Percentiles rank a stretch among this genome's conserved stretches.
Conservation (phyloP, 2,797 vertebrate species). For the Peromyscus melanophrys region DNA sequence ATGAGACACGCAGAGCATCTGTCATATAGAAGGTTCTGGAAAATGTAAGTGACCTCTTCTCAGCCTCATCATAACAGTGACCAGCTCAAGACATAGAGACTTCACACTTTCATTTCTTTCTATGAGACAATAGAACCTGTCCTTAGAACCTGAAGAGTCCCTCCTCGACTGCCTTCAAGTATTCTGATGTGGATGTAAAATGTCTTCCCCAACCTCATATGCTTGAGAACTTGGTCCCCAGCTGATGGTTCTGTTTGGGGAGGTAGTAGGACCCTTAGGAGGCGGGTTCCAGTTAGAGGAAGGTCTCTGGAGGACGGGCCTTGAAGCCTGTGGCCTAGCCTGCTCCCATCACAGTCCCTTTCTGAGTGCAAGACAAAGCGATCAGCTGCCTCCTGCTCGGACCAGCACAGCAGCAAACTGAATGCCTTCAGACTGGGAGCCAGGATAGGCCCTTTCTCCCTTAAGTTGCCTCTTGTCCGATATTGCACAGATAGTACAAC, state of each 20-base stretch:
- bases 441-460: not conserved
- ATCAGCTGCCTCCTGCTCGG: not conserved
- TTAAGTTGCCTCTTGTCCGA: not conserved
- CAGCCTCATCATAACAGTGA: fast-evolving
- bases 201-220: not conserved
- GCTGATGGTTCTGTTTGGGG: not conserved
- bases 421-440: not conserved
- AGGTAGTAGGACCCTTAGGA: not conserved
- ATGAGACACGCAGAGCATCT: fast-evolving
- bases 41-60: not conserved
- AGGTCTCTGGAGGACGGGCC: not conserved
- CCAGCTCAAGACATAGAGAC: not conserved
- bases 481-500: no score
- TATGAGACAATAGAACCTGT: not conserved
- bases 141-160: not conserved
- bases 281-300: not conserved
- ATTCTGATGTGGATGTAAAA: not conserved
- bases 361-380: no score
- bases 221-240: not conserved
- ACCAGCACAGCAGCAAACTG: not conserved
- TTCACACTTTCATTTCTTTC: not conserved
- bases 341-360: not conserved
- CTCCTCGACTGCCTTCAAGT: not conserved
- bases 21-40: not conserved
- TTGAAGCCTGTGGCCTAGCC: not conserved